These are phyloP conservation scores for Progne subis DNA, from an alignment of 2,113 vertebrate species.

Conservation along the genomic window DNA sequence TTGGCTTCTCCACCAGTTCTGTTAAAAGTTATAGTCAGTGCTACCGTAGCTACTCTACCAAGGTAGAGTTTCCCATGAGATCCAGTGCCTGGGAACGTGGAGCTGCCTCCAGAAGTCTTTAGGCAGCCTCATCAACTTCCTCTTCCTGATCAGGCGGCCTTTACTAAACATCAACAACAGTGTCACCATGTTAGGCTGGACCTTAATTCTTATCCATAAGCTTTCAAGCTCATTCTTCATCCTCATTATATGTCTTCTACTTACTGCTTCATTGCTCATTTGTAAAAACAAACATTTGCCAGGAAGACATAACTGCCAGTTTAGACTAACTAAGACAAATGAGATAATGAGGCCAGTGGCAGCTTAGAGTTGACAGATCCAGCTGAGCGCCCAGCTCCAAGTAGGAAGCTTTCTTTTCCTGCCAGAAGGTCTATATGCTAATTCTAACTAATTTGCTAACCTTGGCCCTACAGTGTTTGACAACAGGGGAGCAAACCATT, in stretches of 20 bases:
- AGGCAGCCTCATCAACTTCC: background rate
- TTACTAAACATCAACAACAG: background rate
- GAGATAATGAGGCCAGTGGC: constrained; percentile 78
- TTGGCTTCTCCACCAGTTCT: background rate
- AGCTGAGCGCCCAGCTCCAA: constrained; percentile 69
- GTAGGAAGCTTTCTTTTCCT: constrained; percentile 69
- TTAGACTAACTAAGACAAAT: constrained; percentile 84
- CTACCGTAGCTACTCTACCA: too few relatives aligned
- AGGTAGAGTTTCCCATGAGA: background rate
- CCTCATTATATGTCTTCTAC: constrained; percentile 21
- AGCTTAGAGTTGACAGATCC: constrained; percentile 74
- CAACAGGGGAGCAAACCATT: constrained; percentile 71
- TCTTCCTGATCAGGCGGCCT: background rate
- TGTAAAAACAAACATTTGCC: constrained; percentile 81
- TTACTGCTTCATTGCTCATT: constrained; percentile 74
- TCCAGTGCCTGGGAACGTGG: background rate
- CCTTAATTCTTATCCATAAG: background rate
- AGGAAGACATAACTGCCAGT: constrained; percentile 81
- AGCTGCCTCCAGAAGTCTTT: background rate
- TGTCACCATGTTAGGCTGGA: background rate
- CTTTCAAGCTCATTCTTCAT: background rate
- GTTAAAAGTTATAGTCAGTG: background rate
- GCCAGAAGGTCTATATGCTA: constrained; percentile 82
- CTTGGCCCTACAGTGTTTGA: constrained; percentile 71
- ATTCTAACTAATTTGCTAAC: constrained; percentile 79